These are phyloP conservation scores for Plagodis pulveraria DNA, from an alignment of 2,888 invertebrate genomes.

Conservation along the genomic window DNA sequence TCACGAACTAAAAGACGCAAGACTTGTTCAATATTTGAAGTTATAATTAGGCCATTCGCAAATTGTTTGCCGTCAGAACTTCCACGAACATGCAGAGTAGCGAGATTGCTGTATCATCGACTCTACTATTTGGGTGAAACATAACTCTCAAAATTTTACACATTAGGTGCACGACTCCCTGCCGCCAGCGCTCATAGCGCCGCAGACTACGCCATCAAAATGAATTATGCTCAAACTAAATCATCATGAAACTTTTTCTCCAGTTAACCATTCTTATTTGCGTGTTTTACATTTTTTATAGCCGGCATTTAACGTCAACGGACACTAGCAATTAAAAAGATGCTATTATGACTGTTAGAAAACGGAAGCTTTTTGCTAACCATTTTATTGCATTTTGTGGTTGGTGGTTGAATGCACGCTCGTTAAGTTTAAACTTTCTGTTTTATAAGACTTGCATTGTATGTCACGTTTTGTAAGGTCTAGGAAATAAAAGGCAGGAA, in stretches of 20 bases:
- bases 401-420: slow-evolving; percentile 6
- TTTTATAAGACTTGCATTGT: slow-evolving; percentile 7
- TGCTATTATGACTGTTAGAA: slow-evolving; percentile 20
- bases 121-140: slow-evolving; percentile 12
- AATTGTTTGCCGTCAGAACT: background rate
- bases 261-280: slow-evolving; percentile 5
- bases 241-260: slow-evolving; percentile 19
- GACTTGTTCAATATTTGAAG: background rate
- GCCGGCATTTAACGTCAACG: slow-evolving; percentile 9
- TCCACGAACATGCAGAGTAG: slow-evolving; percentile 1
- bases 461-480: slow-evolving; percentile 1
- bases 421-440: slow-evolving; percentile 7
- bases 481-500: background rate
- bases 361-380: slow-evolving; percentile 16
- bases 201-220: slow-evolving; percentile 18
- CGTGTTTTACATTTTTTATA: slow-evolving; percentile 6
- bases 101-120: slow-evolving; percentile 9
- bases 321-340: slow-evolving; percentile 21
- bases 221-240: slow-evolving; percentile 21
- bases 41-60: background rate
- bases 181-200: slow-evolving; percentile 9
- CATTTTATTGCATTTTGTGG: slow-evolving; percentile 10
- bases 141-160: slow-evolving; percentile 22
- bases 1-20: background rate
- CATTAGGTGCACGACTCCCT: slow-evolving; percentile 17